Conservation (phyloP, 1,140 invertebrate genomes). For the Plectrocnemia conspersa region DNA sequence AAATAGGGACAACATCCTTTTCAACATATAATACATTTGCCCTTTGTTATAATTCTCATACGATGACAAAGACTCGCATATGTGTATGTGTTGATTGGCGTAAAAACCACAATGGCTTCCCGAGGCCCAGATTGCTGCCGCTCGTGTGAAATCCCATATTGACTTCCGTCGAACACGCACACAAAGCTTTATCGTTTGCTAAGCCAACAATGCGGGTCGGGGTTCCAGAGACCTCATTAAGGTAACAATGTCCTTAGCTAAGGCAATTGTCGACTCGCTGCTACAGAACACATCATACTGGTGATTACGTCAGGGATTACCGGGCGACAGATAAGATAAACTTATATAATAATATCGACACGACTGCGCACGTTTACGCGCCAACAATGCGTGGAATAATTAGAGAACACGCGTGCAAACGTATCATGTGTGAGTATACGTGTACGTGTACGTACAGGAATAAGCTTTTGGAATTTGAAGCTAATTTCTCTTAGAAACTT, state of each 20-base stretch:
- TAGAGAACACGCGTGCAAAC: too few relatives aligned
- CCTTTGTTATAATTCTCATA: too few relatives aligned
- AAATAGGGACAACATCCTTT: too few relatives aligned
- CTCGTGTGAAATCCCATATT: neutral
- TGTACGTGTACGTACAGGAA: too few relatives aligned
- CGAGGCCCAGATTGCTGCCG: neutral
- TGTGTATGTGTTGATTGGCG: too few relatives aligned
- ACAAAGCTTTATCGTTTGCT: slow-evolving; percentile 4
- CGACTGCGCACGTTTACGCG: neutral
- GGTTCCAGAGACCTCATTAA: slow-evolving; percentile 6
- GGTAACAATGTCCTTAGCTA: slow-evolving; percentile 2
- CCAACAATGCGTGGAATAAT: too few relatives aligned
- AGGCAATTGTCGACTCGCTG: neutral
- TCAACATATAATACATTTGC: too few relatives aligned
- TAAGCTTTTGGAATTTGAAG: too few relatives aligned
- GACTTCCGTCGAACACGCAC: neutral
- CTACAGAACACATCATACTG: slow-evolving; percentile 1
- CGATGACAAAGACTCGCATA: too few relatives aligned
- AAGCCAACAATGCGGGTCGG: neutral
- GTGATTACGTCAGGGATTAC: neutral
- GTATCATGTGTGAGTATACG: too few relatives aligned
- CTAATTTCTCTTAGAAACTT: too few relatives aligned
- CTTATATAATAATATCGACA: neutral
- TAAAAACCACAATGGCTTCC: too few relatives aligned
- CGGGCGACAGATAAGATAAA: neutral